These are phyloP conservation scores for Geotrupes spiniger DNA, from an alignment of 2,888 invertebrate genomes.

Conservation along the genomic window DNA sequence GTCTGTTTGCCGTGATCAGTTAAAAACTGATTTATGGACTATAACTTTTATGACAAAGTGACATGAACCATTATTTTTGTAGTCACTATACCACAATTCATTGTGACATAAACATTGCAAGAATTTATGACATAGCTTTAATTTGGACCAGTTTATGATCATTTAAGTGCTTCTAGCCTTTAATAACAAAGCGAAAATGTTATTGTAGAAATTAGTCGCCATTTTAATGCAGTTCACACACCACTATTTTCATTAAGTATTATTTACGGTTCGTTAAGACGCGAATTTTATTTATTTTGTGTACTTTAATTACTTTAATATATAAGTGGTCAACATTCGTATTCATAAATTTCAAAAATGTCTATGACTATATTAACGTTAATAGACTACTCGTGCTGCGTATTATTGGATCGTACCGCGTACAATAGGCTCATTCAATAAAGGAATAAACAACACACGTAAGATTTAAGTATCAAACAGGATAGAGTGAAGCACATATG, in stretches of 20 bases:
- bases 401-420: too few relatives aligned
- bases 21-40: constrained; percentile 45
- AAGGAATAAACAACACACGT: neutral
- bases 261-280: too few relatives aligned
- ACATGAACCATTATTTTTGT: constrained; percentile 42
- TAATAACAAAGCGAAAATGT: constrained; percentile 17
- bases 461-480: neutral
- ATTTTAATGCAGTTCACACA: too few relatives aligned
- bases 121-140: constrained; percentile 41
- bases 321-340: too few relatives aligned
- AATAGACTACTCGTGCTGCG: too few relatives aligned
- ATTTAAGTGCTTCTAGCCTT: constrained; percentile 31
- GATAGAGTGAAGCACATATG: constrained; percentile 9
- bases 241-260: too few relatives aligned
- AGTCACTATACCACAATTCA: constrained; percentile 38
- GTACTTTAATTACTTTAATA: too few relatives aligned
- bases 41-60: constrained; percentile 45
- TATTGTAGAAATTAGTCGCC: constrained; percentile 14
- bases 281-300: too few relatives aligned
- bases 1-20: constrained; percentile 25
- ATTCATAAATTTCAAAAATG: too few relatives aligned
- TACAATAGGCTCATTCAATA: too few relatives aligned
- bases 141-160: constrained; percentile 40
- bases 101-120: constrained; percentile 39
- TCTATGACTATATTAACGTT: too few relatives aligned